phyloP scores from a whole-genome alignment of 1,140 invertebrate species.

The Lasaia peninsularis region DNA sequence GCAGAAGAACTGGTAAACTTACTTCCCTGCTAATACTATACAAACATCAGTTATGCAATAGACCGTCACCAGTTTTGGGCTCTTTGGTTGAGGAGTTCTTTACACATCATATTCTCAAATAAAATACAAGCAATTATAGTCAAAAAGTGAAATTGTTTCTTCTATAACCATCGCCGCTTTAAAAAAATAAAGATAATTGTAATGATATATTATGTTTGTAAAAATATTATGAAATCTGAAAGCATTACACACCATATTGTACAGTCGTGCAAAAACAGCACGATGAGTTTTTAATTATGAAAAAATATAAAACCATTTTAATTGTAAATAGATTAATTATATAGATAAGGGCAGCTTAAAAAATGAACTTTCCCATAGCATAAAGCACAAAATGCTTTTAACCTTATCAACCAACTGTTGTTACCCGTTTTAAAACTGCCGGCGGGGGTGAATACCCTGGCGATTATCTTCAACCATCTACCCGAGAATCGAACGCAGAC shows the following conservation, averaged over 20 bases:
- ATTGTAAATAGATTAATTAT: constrained; percentile 7
- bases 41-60: too few species aligned
- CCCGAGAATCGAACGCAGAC: constrained; percentile 5
- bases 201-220: too few species aligned
- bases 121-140: too few species aligned
- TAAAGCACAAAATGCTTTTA: constrained; percentile 8
- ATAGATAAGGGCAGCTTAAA: background rate
- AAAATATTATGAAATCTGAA: background rate
- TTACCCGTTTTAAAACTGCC: constrained; percentile 2
- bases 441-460: constrained; percentile 15
- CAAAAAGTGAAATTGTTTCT: too few species aligned
- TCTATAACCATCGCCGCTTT: too few species aligned
- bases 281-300: background rate
- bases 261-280: too few species aligned
- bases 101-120: too few species aligned
- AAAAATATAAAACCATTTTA: background rate
- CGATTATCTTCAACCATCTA: background rate
- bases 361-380: background rate
- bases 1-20: too few species aligned
- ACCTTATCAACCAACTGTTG: background rate
- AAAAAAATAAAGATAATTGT: too few species aligned
- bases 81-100: too few species aligned
- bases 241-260: background rate
- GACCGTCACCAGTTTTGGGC: too few species aligned
- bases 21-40: too few species aligned